Conservation (phyloP, 2,797 vertebrate species). For the Heteromormyrus szaboi region DNA sequence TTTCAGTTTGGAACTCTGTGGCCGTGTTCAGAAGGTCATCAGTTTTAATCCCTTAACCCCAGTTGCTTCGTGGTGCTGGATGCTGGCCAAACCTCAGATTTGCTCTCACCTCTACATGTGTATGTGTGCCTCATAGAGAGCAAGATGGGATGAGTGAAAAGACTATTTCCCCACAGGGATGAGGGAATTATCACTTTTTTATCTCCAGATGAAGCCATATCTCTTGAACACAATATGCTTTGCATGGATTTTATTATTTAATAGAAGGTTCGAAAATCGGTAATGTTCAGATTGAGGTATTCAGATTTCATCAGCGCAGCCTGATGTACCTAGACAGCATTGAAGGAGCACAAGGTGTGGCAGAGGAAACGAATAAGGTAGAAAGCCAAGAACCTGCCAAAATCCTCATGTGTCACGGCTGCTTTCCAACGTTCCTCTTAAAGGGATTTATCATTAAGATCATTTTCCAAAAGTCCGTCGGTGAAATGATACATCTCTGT, state of each 20-base stretch:
- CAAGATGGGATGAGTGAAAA: not conserved
- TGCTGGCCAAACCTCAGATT: not conserved
- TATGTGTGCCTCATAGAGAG: not conserved
- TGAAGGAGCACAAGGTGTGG: not conserved
- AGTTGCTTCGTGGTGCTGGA: not conserved
- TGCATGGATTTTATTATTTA: not conserved
- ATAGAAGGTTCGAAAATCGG: not conserved
- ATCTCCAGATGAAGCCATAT: not conserved
- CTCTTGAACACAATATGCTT: not conserved
- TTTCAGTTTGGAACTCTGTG: not conserved
- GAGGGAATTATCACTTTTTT: not conserved
- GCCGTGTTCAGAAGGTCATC: not conserved
- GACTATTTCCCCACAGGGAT: not conserved
- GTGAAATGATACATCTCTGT: slow-evolving; percentile 61
- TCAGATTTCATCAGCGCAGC: not conserved
- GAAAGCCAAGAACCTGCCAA: slow-evolving; percentile 55
- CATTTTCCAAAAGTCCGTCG: slow-evolving; percentile 61
- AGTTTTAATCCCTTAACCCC: not conserved
- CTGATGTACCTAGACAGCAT: not conserved
- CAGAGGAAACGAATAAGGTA: not conserved
- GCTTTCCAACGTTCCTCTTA: slow-evolving; percentile 66
- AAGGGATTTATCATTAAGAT: slow-evolving; percentile 59
- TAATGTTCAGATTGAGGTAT: not conserved
- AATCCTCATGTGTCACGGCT: slow-evolving; percentile 55
- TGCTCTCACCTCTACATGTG: not conserved